phyloP scores from a whole-genome alignment of 2,113 vertebrate genomes.

The Synodontis membranacea region DNA sequence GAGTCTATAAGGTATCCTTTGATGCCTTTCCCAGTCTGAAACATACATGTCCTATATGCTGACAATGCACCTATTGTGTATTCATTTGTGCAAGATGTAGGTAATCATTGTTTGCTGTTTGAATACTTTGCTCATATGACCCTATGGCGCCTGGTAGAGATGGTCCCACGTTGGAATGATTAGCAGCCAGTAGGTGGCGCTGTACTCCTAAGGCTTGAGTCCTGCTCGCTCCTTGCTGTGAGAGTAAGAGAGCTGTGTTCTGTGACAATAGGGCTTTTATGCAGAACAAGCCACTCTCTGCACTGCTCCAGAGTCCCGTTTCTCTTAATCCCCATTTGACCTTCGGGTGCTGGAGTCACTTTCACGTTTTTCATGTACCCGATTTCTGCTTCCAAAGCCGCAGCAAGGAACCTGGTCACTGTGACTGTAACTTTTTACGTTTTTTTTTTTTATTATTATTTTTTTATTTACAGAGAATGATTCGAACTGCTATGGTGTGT shows the following conservation, averaged over 20 bases:
- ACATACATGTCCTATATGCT: background rate
- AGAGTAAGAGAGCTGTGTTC: conserved; percentile 39
- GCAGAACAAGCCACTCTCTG: conserved; percentile 65
- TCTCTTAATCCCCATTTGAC: conserved; percentile 75
- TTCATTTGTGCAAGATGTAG: conserved; percentile 10
- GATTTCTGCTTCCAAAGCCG: conserved; percentile 51
- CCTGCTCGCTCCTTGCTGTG: conserved; percentile 19
- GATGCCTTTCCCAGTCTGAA: background rate
- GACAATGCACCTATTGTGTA: conserved; percentile 20
- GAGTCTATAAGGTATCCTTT: background rate
- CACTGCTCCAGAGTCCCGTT: conserved; percentile 68
- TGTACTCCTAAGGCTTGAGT: conserved; percentile 52
- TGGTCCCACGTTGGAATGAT: conserved; percentile 38
- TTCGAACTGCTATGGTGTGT: background rate
- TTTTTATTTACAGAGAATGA: background rate
- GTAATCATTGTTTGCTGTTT: conserved; percentile 31
- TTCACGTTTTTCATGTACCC: conserved; percentile 58
- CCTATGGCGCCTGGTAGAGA: conserved; percentile 38
- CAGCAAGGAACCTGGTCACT: conserved; percentile 15
- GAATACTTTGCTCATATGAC: conserved; percentile 33
- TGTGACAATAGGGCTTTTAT: conserved; percentile 74
- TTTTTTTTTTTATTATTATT: too few species aligned
- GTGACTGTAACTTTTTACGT: conserved; percentile 19
- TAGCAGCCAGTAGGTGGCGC: conserved; percentile 71
- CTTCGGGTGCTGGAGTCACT: conserved; percentile 66